Conservation (phyloP, 2,113 vertebrate species). For the Rhombomys opimus region DNA sequence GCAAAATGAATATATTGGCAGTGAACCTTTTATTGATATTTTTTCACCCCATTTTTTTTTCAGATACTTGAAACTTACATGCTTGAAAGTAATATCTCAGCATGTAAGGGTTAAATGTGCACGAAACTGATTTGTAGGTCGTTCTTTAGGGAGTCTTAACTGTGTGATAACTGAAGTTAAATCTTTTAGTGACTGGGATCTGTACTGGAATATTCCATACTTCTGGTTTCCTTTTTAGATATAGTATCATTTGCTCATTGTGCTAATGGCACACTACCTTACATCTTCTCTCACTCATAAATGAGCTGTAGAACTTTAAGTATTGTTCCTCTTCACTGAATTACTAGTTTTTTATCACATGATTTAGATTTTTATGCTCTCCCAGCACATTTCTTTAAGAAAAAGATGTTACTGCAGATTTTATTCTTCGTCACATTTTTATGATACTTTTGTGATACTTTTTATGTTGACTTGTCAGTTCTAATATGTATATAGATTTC, state of each 20-base stretch:
- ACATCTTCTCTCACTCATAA: neutral
- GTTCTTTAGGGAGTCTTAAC: slow-evolving; percentile 18
- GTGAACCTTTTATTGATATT: neutral
- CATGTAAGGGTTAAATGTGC: neutral
- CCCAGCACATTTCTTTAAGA: neutral
- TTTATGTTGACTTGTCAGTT: neutral
- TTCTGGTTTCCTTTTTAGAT: neutral
- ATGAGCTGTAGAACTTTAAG: neutral
- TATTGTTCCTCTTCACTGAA: neutral
- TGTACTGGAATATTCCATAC: neutral
- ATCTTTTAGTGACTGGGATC: neutral
- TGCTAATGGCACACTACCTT: neutral
- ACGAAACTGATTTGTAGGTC: neutral
- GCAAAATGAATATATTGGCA: neutral
- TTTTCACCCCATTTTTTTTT: neutral
- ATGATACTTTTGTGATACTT: neutral
- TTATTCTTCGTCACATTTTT: neutral
- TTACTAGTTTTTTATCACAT: neutral
- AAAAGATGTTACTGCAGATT: neutral
- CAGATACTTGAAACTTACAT: neutral
- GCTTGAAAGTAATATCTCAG: neutral
- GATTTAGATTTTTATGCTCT: neutral
- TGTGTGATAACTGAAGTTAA: neutral
- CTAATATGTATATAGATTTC: neutral
- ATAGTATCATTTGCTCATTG: neutral